phyloP scores from a whole-genome alignment of 2,888 invertebrate genomes.

The Leptodirus hochenwartii region DNA sequence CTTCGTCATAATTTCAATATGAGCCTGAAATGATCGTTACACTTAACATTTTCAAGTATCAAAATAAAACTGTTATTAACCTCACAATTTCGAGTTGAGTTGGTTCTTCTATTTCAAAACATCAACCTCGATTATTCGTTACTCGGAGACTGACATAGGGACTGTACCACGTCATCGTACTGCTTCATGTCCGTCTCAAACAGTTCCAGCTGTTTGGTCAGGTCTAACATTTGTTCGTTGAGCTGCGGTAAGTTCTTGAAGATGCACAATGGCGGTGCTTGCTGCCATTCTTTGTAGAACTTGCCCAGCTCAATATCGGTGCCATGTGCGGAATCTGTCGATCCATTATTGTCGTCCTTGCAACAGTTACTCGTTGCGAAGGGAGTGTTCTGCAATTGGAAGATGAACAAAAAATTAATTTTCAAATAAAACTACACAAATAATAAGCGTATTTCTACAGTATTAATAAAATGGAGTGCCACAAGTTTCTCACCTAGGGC shows the following conservation, averaged over 20 bases:
- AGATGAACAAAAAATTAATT: constrained; percentile 6
- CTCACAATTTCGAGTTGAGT: too few relatives aligned
- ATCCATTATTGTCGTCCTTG: too few relatives aligned
- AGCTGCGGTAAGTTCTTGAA: constrained; percentile 29
- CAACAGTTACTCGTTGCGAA: constrained; percentile 60
- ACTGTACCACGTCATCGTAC: constrained; percentile 58
- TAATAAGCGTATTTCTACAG: constrained; percentile 5
- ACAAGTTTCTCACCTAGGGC: too few relatives aligned
- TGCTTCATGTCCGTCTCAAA: constrained; percentile 58
- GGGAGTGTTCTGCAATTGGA: constrained; percentile 50
- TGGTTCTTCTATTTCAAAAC: too few relatives aligned
- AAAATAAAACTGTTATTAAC: too few relatives aligned
- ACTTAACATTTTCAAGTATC: too few relatives aligned
- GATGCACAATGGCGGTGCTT: constrained; percentile 31
- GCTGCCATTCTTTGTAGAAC: constrained; percentile 65
- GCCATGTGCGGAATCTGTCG: too few relatives aligned
- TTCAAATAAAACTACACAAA: constrained; percentile 4
- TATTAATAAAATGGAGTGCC: too few relatives aligned
- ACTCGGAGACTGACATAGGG: constrained; percentile 45
- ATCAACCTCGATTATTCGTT: too few relatives aligned
- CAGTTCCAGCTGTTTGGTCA: constrained; percentile 50
- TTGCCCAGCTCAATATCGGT: constrained; percentile 55
- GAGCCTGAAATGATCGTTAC: too few relatives aligned
- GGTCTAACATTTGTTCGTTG: constrained; percentile 35
- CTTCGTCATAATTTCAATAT: too few relatives aligned